Evolutionary conservation across 2,888 invertebrate genomes (phyloP).

Genomic region (Antitype chi): DNA sequence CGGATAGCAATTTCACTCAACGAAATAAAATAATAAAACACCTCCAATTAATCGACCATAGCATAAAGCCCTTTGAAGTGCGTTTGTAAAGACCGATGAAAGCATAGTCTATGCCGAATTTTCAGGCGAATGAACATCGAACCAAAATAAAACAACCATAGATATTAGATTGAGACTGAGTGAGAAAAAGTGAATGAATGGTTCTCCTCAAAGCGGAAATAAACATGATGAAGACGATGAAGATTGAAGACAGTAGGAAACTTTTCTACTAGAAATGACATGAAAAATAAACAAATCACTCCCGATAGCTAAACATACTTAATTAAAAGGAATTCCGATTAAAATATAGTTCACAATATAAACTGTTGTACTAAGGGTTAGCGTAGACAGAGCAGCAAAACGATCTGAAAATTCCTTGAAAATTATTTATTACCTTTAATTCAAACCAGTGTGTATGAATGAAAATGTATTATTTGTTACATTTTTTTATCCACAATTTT

Average conservation of each 20-base stretch:
- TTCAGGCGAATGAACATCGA: constrained; percentile 57
- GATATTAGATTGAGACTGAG: constrained; percentile 28
- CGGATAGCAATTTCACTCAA: constrained; percentile 65
- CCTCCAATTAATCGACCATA: constrained; percentile 78
- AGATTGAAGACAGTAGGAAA: background rate
- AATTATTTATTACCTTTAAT: too few species aligned
- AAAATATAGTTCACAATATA: background rate
- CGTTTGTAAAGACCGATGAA: constrained; percentile 65
- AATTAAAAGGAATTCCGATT: background rate
- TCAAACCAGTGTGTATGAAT: background rate
- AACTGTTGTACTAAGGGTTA: background rate
- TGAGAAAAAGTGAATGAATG: constrained; percentile 38
- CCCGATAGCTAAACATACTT: background rate
- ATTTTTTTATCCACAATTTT: too few species aligned
- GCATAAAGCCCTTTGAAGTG: constrained; percentile 71
- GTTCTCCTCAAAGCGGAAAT: constrained; percentile 34
- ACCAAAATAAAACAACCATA: constrained; percentile 58
- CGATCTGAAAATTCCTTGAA: too few species aligned
- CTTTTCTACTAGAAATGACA: background rate
- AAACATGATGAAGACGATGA: constrained; percentile 27
- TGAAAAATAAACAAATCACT: too few species aligned
- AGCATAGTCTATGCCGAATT: constrained; percentile 46
- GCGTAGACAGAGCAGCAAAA: background rate
- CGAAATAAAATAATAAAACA: constrained; percentile 76
- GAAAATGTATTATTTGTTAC: background rate